Base-by-base conservation (phyloP, 2,888 invertebrate species). In the Drosophila limbata region DNA sequence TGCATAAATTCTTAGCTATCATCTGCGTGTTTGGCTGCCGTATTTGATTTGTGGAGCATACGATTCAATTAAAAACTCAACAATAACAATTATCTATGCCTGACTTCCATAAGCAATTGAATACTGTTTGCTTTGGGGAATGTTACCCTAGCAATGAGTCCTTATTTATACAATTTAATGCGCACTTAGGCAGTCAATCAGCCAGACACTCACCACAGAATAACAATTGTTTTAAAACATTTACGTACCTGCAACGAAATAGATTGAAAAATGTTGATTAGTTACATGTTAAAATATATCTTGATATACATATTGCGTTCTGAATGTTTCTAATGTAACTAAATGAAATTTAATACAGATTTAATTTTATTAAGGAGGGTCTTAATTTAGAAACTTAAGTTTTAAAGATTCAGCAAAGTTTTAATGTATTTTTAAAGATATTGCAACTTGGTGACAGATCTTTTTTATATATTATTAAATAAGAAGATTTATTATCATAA, bases 191-290 rank as follows among this genome's bases (percentile, higher is more conserved):
- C 28, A 39, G 57, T 47, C 71, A 60, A 76, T 80, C 77, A 62
- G 62, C 45, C 56, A 65, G 44, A 53, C 64, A 81, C 89, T 84
- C 84, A 80, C 81, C 77, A 66, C 57, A 52, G 68, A 79, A 80
- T 76, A 83, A 61, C 55, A 69, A 73, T 85, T 70, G 57, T n/a
- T 45, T 66, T 37, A 44, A 57, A 44, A 44, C 39, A 62, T 74
- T 69, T 50, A 76, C 86, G 73, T 88, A 88, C 82, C 86, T 88
- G 86, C 40, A 84, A 87, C 25, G 66, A 71, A 70, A 66, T 25
- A 57, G 25, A 56, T 68, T 37, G 44, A 44, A 57, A 45, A 37
- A 33, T 37, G 13, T 53, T n/a, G 11, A 21, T 59, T 37, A 65
- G 50, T 52, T 68, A 61, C 55, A 59, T 51, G 63, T 52, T 44